Conservation (phyloP, 2,113 vertebrate genomes). For the Raphicerus campestris region DNA sequence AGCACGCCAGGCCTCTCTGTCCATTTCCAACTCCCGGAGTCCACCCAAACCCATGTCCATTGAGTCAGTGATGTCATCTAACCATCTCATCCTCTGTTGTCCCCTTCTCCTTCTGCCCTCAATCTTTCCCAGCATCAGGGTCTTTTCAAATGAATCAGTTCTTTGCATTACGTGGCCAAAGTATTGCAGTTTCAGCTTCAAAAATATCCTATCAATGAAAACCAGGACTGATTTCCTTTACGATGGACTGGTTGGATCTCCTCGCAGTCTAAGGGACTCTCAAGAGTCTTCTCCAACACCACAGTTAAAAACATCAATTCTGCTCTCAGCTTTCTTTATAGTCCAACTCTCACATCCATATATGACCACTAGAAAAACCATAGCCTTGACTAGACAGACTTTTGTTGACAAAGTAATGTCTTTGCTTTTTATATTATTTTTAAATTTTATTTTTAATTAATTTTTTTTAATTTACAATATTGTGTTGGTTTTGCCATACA, state of each 20-base stretch:
- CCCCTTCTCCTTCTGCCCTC: neutral
- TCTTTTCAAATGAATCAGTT: neutral
- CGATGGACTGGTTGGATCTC: neutral
- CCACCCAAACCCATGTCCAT: neutral
- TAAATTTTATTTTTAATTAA: no score
- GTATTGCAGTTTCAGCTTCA: neutral
- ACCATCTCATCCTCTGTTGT: neutral
- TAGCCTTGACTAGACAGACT: neutral
- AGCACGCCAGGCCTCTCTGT: neutral
- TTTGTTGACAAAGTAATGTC: neutral
- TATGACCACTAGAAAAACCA: neutral
- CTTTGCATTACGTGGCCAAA: neutral
- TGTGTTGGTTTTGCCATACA: no score
- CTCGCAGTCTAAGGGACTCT: neutral
- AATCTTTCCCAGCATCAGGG: neutral
- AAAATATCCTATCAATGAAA: neutral
- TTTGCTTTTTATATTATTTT: no score
- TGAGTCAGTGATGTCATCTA: neutral
- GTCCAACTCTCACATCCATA: neutral
- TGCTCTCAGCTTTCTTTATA: neutral
- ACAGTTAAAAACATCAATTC: neutral
- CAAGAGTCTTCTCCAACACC: neutral
- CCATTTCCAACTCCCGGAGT: neutral
- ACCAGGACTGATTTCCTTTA: neutral
- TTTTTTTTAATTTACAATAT: no score